Conservation (phyloP, 2,888 invertebrate genomes). For the Pyrocoelia pectoralis region DNA sequence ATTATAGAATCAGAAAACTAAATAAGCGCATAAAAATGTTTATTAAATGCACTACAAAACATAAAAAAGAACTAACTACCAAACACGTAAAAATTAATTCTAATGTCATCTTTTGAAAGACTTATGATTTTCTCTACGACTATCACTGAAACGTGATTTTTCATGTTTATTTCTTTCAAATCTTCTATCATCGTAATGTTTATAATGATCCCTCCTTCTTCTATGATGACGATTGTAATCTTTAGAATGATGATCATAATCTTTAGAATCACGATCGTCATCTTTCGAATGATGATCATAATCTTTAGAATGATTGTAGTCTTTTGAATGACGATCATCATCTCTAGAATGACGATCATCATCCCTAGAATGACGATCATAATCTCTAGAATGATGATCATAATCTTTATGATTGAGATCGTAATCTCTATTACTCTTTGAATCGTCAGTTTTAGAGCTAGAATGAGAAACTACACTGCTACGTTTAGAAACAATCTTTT, state of each 20-base stretch:
- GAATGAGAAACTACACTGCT: slow-evolving; percentile 23
- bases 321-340: background rate
- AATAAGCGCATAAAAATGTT: no score
- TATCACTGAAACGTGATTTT: no score
- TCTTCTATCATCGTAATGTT: background rate
- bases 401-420: no score
- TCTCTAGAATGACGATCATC: background rate
- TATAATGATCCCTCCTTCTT: slow-evolving; percentile 1
- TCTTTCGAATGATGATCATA: no score
- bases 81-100: no score
- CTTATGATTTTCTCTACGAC: no score
- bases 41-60: no score
- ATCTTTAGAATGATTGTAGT: background rate
- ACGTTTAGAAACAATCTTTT: slow-evolving; percentile 13
- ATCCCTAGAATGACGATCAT: background rate
- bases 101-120: no score
- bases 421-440: background rate
- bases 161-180: no score
- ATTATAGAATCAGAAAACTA: no score
- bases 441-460: slow-evolving; percentile 17
- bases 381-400: background rate
- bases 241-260: background rate
- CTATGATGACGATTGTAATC: background rate
- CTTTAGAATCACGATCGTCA: no score
- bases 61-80: no score